Percentiles rank a stretch among this genome's conserved stretches.
phyloP scores from a whole-genome alignment of 2,888 invertebrate species.

The Andrena chrysosceles region DNA sequence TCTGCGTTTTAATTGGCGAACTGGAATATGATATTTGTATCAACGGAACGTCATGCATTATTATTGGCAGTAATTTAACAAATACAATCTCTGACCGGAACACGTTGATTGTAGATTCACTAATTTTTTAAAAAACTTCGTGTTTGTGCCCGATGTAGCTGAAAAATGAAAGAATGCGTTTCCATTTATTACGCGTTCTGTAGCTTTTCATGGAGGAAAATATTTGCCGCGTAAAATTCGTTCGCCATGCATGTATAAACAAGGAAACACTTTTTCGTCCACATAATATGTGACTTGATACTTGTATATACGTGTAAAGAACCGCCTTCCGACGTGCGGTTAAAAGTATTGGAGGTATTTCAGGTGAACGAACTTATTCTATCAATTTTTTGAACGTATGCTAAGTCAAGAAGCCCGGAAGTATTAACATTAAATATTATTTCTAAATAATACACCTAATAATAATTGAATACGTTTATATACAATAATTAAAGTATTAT shows the following conservation, averaged over 20 bases:
- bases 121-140: constrained; percentile 1
- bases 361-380: too few relatives aligned
- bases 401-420: too few relatives aligned
- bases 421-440: too few relatives aligned
- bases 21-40: constrained; percentile 23
- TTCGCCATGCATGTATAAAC: neutral
- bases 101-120: neutral
- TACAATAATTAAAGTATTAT: too few relatives aligned
- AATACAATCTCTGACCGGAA: neutral
- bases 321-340: neutral
- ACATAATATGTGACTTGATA: neutral
- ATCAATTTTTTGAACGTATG: too few relatives aligned
- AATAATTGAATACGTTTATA: too few relatives aligned
- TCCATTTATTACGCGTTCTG: neutral
- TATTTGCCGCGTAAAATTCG: neutral
- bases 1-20: constrained; percentile 35
- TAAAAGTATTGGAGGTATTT: neutral
- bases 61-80: constrained; percentile 6
- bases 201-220: neutral
- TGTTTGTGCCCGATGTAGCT: neutral
- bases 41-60: neutral
- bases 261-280: neutral
- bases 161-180: neutral
- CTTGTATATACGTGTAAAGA: neutral
- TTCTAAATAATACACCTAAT: too few relatives aligned